Conservation (phyloP, 2,797 vertebrate genomes). For the Sebastes iracundus region DNA sequence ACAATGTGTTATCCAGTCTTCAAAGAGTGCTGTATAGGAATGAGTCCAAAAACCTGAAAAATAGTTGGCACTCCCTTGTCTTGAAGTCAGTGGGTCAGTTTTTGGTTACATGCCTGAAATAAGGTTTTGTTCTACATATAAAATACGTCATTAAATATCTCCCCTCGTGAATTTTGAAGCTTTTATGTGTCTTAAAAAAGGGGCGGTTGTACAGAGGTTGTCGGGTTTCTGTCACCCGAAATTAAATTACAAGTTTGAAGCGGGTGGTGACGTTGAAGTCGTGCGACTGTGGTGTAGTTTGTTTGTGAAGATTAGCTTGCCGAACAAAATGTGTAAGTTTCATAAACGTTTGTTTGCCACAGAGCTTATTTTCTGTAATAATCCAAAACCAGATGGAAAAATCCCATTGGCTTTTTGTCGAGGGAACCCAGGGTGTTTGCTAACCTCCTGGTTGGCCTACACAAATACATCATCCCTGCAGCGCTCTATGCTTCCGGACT, state of each 20-base stretch:
- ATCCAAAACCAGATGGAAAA: neutral
- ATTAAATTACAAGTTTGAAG: neutral
- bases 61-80: neutral
- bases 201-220: neutral
- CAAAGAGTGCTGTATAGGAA: neutral
- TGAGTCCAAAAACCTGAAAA: neutral
- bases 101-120: neutral
- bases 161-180: neutral
- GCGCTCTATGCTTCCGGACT: neutral
- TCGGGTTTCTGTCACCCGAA: neutral
- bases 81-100: neutral
- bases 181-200: neutral
- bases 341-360: neutral
- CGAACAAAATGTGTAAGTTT: neutral
- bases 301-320: neutral
- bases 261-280: neutral
- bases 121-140: neutral
- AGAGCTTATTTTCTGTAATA: neutral
- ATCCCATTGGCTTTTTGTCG: neutral
- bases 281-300: accelerated
- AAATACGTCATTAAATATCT: neutral
- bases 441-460: neutral
- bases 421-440: neutral
- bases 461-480: neutral
- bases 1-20: neutral